phyloP scores from a whole-genome alignment of 2,888 invertebrate species.

The Sisyra terminalis region DNA sequence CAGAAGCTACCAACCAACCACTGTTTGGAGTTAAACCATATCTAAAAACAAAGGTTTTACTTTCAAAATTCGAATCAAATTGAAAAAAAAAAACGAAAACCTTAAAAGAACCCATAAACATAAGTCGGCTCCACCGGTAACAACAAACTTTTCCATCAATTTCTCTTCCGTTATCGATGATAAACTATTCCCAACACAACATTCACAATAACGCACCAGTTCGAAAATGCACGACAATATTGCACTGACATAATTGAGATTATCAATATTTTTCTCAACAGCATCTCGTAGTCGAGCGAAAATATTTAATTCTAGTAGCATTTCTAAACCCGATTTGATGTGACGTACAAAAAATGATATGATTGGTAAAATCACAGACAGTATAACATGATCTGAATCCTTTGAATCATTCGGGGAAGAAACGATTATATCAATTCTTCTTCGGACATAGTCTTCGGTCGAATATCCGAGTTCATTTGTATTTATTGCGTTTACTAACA shows the following conservation, averaged over 20 bases:
- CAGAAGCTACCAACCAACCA: constrained; percentile 8
- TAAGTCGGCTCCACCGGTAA: constrained; percentile 13
- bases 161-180: constrained; percentile 10
- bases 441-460: constrained; percentile 19
- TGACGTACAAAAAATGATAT: constrained; percentile 20
- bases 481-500: constrained; percentile 15
- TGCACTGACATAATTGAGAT: constrained; percentile 13
- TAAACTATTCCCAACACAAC: constrained; percentile 8
- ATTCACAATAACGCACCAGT: constrained; percentile 8
- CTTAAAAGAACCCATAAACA: constrained; percentile 15
- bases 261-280: constrained; percentile 14
- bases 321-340: constrained; percentile 18
- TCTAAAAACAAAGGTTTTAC: not conserved
- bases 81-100: constrained; percentile 11
- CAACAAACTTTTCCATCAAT: constrained; percentile 13
- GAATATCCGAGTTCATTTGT: constrained; percentile 16
- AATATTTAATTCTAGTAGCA: constrained; percentile 19
- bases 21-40: not conserved
- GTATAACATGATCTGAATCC: constrained; percentile 15
- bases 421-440: constrained; percentile 18
- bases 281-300: constrained; percentile 19
- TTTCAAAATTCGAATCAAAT: not conserved
- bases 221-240: constrained; percentile 11
- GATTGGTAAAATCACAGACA: constrained; percentile 19
- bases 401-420: constrained; percentile 14